Conservation (phyloP, 2,888 invertebrate species). For the Oligia fasciuncula region DNA sequence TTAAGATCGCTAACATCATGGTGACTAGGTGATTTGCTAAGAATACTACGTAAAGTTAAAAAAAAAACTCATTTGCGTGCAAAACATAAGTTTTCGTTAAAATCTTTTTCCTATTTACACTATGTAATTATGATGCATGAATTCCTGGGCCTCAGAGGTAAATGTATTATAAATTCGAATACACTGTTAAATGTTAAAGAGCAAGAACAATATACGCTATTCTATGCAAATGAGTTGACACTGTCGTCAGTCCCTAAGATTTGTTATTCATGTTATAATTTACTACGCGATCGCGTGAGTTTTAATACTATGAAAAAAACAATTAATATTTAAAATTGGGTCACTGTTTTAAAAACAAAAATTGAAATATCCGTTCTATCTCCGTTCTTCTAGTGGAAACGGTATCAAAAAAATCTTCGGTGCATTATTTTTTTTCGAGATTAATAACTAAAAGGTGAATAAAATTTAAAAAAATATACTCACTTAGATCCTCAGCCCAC, state of each 20-base stretch:
- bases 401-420: neutral
- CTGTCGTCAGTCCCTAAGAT: slow-evolving; percentile 25
- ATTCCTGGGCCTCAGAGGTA: slow-evolving; percentile 17
- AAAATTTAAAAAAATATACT: slow-evolving; percentile 63
- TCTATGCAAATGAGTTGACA: slow-evolving; percentile 61
- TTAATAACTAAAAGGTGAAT: neutral
- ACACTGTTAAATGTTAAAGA: slow-evolving; percentile 51
- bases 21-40: neutral
- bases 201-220: slow-evolving; percentile 56
- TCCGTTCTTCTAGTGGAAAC: neutral
- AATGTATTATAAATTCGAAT: slow-evolving; percentile 34
- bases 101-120: slow-evolving; percentile 25
- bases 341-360: neutral
- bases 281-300: neutral
- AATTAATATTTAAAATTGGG: neutral
- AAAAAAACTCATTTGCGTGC: neutral
- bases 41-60: neutral
- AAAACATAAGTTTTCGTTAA: neutral
- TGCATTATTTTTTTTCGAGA: neutral
- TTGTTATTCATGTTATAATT: slow-evolving; percentile 43
- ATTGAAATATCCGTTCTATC: neutral
- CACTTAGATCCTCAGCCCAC: slow-evolving; percentile 68
- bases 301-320: neutral
- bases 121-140: slow-evolving; percentile 37
- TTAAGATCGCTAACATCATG: too few relatives aligned